phyloP scores from a whole-genome alignment of 2,888 invertebrate genomes.

The Brachyptera risi region DNA sequence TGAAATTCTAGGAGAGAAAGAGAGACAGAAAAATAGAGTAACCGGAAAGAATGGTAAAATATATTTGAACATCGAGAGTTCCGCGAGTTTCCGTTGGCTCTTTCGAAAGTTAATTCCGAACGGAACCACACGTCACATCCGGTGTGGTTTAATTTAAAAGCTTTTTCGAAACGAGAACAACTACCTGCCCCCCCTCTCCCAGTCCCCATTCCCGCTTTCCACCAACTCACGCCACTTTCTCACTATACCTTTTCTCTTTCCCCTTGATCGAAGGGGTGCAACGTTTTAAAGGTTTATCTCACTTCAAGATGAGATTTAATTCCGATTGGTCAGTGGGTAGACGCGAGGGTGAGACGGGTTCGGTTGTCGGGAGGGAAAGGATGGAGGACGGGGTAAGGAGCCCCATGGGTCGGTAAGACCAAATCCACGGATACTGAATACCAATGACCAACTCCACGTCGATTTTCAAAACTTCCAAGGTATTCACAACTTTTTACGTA shows the following conservation, averaged over 20 bases:
- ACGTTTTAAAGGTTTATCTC: background rate
- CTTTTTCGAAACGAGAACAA: slow-evolving; percentile 11
- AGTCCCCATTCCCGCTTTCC: too few relatives aligned
- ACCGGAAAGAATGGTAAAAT: slow-evolving; percentile 22
- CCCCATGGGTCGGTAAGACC: background rate
- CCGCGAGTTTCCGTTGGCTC: slow-evolving; percentile 19
- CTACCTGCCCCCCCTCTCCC: background rate
- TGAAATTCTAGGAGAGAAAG: slow-evolving; percentile 1
- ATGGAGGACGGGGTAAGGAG: background rate
- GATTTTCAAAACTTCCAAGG: slow-evolving; percentile 7
- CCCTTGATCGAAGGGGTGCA: too few relatives aligned
- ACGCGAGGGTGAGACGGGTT: background rate
- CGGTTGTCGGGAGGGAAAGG: background rate
- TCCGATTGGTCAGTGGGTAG: slow-evolving; percentile 11
- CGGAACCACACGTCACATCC: slow-evolving; percentile 20
- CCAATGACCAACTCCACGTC: slow-evolving; percentile 2
- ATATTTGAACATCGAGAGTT: slow-evolving; percentile 22
- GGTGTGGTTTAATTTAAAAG: slow-evolving; percentile 26
- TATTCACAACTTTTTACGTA: slow-evolving; percentile 6
- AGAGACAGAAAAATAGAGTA: background rate
- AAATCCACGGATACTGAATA: slow-evolving; percentile 9
- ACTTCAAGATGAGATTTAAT: slow-evolving; percentile 14
- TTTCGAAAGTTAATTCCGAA: slow-evolving; percentile 21
- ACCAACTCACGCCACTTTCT: too few relatives aligned
- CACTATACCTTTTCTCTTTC: too few relatives aligned